Percentiles rank a stretch among this genome's conserved stretches.
Conservation (phyloP, 2,797 vertebrate genomes). For the Thaleichthys pacificus region DNA sequence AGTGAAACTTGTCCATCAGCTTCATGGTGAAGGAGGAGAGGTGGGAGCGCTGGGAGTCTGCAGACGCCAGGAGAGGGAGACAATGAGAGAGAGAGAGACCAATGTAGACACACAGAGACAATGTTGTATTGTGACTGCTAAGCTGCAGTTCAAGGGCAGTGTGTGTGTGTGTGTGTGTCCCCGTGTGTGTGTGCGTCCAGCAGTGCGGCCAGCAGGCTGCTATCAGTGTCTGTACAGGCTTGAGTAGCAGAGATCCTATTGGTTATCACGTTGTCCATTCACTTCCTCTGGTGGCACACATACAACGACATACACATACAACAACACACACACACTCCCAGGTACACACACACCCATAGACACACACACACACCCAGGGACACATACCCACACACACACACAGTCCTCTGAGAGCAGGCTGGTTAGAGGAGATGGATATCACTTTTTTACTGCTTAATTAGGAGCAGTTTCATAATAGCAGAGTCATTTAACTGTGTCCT, state of each 20-base stretch:
- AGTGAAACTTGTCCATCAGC: slow-evolving; percentile 98
- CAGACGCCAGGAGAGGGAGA: slow-evolving; percentile 25
- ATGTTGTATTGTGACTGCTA: slow-evolving; percentile 24
- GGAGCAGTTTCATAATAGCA: slow-evolving; percentile 32
- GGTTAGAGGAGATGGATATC: slow-evolving; percentile 35
- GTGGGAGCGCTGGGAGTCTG: slow-evolving; percentile 96
- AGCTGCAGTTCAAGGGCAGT: neutral
- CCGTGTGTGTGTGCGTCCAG: slow-evolving; percentile 1
- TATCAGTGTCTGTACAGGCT: slow-evolving; percentile 1
- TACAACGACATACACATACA: slow-evolving; percentile 18
- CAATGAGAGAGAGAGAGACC: neutral
- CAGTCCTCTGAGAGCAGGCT: slow-evolving; percentile 27
- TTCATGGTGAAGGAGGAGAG: slow-evolving; percentile 99
- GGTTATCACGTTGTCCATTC: slow-evolving; percentile 16
- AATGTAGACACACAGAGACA: slow-evolving; percentile 21
- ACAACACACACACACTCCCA: neutral
- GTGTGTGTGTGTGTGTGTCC: slow-evolving; percentile 1
- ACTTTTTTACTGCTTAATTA: slow-evolving; percentile 31
- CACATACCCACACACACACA: too few relatives aligned
- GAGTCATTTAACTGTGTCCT: slow-evolving; percentile 24
- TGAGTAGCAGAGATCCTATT: neutral
- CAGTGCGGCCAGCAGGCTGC: neutral
- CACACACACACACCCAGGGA: slow-evolving; percentile 5
- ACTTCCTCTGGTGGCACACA: slow-evolving; percentile 31
- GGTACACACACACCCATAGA: slow-evolving; percentile 18